A percentile compares a stretch with the other conserved stretches of the same genome.
Conservation (phyloP, 2,797 vertebrate genomes). For the Xenentodon cancila region DNA sequence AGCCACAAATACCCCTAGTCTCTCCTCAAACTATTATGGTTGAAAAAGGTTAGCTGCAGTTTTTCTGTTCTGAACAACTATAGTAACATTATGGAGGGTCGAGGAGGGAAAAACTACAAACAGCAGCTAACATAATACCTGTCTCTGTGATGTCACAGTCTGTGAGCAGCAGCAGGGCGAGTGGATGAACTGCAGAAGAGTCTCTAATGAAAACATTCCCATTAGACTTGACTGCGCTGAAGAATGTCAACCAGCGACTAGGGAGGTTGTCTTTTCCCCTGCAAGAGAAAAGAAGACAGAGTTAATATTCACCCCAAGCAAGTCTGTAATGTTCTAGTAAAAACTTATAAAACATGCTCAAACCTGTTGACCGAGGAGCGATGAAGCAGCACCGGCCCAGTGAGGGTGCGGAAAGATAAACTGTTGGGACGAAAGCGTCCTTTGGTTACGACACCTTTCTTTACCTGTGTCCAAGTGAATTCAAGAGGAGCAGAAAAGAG, state of each 20-base stretch:
- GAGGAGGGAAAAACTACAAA: not conserved
- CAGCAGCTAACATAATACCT: conserved; percentile 71
- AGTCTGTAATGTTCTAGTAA: not conserved
- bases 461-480: conserved; percentile 79
- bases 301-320: not conserved
- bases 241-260: conserved; percentile 95
- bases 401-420: conserved; percentile 82
- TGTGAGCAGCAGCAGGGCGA: conserved; percentile 91
- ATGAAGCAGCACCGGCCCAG: conserved; percentile 90
- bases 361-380: conserved; percentile 95
- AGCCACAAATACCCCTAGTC: no score
- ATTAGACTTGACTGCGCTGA: conserved; percentile 91
- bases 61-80: no score
- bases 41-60: no score
- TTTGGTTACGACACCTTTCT: conserved; percentile 89
- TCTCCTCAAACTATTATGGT: no score
- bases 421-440: conserved; percentile 91
- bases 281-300: not conserved
- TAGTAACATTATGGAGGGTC: no score
- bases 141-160: conserved; percentile 88
- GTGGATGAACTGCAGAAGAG: conserved; percentile 90
- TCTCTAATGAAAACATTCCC: conserved; percentile 92
- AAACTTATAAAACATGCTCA: not conserved
- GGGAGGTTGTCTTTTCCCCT: conserved; percentile 81
- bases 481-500: not conserved